Evolutionary conservation across 2,113 vertebrate species (phyloP), one percentile per base, ranked within the genome.

Genomic region (Nematolebias whitei): DNA sequence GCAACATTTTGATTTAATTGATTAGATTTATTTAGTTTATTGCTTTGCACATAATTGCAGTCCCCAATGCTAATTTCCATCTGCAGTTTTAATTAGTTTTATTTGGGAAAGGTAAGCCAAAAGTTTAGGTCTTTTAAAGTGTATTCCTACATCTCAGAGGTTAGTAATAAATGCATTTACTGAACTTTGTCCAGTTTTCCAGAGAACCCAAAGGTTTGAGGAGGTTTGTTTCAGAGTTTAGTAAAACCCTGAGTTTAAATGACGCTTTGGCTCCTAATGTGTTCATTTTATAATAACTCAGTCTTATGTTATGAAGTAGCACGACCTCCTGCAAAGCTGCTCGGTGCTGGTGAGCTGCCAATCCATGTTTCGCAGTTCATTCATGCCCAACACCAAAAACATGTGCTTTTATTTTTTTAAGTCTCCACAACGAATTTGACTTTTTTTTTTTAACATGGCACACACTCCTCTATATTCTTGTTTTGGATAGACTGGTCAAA

Each of bases 331-430:
- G 18, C 5, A 5, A 18, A 24, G 55, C 18, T 44, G 48, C 14
- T 51, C 60, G 18, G 32, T 14, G n/a, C 38, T 57, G 50, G 50
- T 29, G 50, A 16, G 50, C 50, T 52, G 50, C 50, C 50, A 53
- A 43, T 12, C 32, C 19, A 22, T 6, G 23, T n/a, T 44, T 3
- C 22, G 52, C 43, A 47, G 13, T 22, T 26, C 43, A 48, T 7
- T 29, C 4, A 49, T 54, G 29, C 3, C n/a, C 12, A 53, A 22
- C 5, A 32, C 20, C 13, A 29, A 47, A 24, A 39, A 57, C n/a
- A 4, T 40, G 5, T 16, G 5, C 6, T 41, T 40, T 35, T 15
- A 22, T 40, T 57, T 19, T 12, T 13, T 14, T 3, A 20, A 20
- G 13, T 23, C 20, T 16, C 20, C 23, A 16, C 22, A 24, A 16